phyloP scores from a whole-genome alignment of 2,797 vertebrate species.

The Apogon talboti region DNA sequence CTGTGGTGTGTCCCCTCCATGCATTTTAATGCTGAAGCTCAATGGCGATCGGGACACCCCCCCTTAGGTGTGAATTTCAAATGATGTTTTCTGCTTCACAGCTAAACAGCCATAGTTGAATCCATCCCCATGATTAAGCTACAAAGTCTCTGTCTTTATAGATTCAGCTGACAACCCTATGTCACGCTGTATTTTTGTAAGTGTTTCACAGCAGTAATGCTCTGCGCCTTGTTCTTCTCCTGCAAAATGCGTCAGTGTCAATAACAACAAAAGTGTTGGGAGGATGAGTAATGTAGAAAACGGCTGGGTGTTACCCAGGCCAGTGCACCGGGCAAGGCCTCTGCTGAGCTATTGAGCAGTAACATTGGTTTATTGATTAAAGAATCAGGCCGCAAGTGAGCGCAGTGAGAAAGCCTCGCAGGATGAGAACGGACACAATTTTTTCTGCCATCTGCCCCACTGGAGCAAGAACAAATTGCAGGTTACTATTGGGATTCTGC shows the following conservation, averaged over 20 bases:
- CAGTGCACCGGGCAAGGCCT: constrained; percentile 38
- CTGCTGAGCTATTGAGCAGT: constrained; percentile 51
- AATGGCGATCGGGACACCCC: constrained; percentile 37
- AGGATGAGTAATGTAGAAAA: constrained; percentile 60
- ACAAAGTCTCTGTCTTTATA: constrained; percentile 28
- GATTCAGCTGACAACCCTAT: constrained; percentile 4
- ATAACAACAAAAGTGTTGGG: constrained; percentile 46
- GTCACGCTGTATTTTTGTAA: background rate
- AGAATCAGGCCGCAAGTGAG: constrained; percentile 58
- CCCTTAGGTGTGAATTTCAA: constrained; percentile 47
- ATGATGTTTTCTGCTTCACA: constrained; percentile 41
- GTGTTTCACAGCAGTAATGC: constrained; percentile 6
- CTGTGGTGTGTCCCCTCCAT: constrained; percentile 2
- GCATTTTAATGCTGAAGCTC: constrained; percentile 53
- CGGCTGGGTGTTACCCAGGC: constrained; percentile 44
- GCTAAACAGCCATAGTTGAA: constrained; percentile 45
- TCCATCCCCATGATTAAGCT: constrained; percentile 66
- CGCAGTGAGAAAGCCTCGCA: constrained; percentile 26
- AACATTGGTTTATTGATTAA: constrained; percentile 69
- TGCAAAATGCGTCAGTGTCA: constrained; percentile 41
- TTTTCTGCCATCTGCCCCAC: constrained; percentile 2
- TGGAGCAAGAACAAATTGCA: constrained; percentile 21
- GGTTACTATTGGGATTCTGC: background rate
- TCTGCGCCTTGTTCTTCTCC: constrained; percentile 2
- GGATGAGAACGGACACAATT: constrained; percentile 12